A percentile compares a stretch with the other conserved stretches of the same genome.
phyloP scores from a whole-genome alignment of 30 jellyfish, hydroid and myxozoan genomes.

The Aurelia sp. region DNA sequence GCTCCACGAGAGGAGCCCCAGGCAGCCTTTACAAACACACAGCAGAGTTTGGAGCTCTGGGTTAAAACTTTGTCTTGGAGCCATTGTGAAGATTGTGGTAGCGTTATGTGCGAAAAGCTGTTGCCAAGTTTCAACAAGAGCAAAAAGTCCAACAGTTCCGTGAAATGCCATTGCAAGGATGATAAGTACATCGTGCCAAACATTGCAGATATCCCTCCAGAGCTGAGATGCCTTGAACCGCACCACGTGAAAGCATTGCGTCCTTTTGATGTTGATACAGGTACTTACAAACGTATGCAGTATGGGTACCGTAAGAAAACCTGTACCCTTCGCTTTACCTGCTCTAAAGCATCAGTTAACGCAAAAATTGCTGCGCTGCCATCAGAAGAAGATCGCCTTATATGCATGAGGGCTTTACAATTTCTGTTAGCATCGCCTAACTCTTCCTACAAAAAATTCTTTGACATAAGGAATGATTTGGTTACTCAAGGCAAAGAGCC shows the following conservation, averaged over 20 bases:
- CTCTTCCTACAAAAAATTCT: not conserved
- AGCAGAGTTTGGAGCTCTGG: no score
- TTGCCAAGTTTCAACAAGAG: not conserved
- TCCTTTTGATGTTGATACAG: not conserved
- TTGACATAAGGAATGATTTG: not conserved
- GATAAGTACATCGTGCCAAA: constrained; percentile 12
- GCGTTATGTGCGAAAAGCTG: not conserved
- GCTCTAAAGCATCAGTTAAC: not conserved
- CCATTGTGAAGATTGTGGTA: not conserved
- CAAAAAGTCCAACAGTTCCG: not conserved
- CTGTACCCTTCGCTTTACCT: not conserved
- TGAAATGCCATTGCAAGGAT: not conserved
- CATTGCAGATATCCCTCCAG: not conserved
- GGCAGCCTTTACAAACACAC: no score
- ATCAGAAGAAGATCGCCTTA: not conserved
- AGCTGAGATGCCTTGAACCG: not conserved
- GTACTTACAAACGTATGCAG: not conserved
- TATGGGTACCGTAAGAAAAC: constrained; percentile 35
- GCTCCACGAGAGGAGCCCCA: no score
- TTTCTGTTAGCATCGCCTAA: not conserved
- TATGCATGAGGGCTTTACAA: not conserved
- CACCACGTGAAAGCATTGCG: not conserved
- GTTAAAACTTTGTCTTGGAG: no score
- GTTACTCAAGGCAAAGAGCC: not conserved
- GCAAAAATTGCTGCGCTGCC: not conserved